phyloP scores from a whole-genome alignment of 2,113 vertebrate genomes.

The Oryzias woworae region DNA sequence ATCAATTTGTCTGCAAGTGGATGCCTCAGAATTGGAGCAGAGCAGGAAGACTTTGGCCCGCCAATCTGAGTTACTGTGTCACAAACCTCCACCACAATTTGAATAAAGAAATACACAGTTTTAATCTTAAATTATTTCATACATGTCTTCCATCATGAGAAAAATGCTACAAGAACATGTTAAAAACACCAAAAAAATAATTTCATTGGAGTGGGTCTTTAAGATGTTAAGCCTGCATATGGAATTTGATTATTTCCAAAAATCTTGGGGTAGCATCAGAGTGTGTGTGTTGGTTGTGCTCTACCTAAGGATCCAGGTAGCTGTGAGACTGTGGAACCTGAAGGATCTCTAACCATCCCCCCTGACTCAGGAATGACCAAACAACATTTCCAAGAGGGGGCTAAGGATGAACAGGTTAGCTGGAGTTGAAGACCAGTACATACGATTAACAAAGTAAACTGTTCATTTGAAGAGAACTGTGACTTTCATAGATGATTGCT shows the following conservation, averaged over 20 bases:
- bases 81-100: no score
- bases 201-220: no score
- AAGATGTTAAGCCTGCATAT: no score
- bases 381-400: slow-evolving; percentile 57
- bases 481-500: background rate
- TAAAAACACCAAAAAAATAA: no score
- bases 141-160: no score
- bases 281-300: slow-evolving; percentile 39
- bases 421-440: background rate
- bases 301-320: slow-evolving; percentile 59
- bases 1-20: no score
- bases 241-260: background rate
- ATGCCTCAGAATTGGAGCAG: no score
- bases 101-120: no score
- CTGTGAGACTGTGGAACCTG: slow-evolving; percentile 48
- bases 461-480: background rate
- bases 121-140: no score
- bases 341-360: slow-evolving; percentile 41
- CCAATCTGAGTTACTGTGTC: no score
- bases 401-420: slow-evolving; percentile 55
- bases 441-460: background rate
- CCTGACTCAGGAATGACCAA: slow-evolving; percentile 66
- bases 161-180: no score
- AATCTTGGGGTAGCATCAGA: slow-evolving; percentile 10
- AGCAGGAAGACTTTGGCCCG: no score